Evolutionary conservation across 2,888 invertebrate species (phyloP).

Genomic region (Brassicogethes aeneus): DNA sequence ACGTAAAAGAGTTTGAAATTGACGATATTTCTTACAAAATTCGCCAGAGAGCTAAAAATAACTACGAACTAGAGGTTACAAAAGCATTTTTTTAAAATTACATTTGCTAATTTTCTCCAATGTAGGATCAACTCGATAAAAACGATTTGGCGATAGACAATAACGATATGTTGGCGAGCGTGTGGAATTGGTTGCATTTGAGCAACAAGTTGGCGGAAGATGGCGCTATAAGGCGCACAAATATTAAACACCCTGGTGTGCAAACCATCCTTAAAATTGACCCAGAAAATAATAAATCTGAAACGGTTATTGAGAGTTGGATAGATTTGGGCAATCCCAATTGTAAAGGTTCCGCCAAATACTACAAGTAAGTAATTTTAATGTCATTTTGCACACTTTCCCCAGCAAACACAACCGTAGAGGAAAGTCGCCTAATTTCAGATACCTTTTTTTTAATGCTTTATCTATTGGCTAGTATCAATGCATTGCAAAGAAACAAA

Average conservation of each 20-base stretch:
- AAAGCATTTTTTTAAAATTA: slow-evolving; percentile 8
- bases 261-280: slow-evolving; percentile 49
- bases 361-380: slow-evolving; percentile 42
- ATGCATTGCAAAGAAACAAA: too few species aligned
- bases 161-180: slow-evolving; percentile 62
- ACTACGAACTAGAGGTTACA: slow-evolving; percentile 81
- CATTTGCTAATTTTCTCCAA: slow-evolving; percentile 20
- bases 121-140: slow-evolving; percentile 66
- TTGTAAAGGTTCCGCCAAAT: slow-evolving; percentile 44
- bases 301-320: slow-evolving; percentile 52
- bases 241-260: slow-evolving; percentile 56
- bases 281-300: slow-evolving; percentile 46
- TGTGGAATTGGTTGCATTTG: slow-evolving; percentile 78
- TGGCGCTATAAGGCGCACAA: slow-evolving; percentile 47
- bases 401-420: too few species aligned
- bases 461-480: too few species aligned
- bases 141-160: slow-evolving; percentile 74
- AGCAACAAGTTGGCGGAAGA: slow-evolving; percentile 63
- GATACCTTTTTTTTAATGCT: too few species aligned
- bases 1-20: slow-evolving; percentile 45
- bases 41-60: slow-evolving; percentile 57
- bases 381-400: background rate
- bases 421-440: too few species aligned
- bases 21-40: slow-evolving; percentile 67
- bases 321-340: slow-evolving; percentile 52